Conservation (phyloP, 2,113 vertebrate species). For the Oceanites oceanicus region DNA sequence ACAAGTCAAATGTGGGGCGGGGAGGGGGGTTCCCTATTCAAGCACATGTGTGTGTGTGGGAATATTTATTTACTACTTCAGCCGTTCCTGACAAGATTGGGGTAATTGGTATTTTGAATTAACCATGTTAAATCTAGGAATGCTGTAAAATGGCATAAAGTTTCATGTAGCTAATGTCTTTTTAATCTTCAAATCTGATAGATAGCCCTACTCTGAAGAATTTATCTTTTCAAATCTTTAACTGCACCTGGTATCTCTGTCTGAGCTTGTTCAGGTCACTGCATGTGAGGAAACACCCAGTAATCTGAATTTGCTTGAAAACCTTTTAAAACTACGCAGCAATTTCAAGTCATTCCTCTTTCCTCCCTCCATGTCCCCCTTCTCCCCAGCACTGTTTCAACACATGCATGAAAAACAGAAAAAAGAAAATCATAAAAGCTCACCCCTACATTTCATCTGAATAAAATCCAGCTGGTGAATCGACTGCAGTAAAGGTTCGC, state of each 20-base stretch:
- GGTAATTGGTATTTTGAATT: not conserved
- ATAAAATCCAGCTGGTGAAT: constrained; percentile 96
- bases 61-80: not conserved
- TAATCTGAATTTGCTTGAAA: not conserved
- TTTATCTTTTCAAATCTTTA: not conserved
- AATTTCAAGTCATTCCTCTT: not conserved
- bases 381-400: not conserved
- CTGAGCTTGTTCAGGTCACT: not conserved
- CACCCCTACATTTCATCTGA: constrained; percentile 93
- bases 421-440: constrained; percentile 53
- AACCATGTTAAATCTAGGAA: not conserved
- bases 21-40: not conserved
- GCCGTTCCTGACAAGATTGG: not conserved
- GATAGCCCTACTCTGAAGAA: not conserved
- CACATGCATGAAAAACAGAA: not conserved
- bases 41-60: rapidly evolving
- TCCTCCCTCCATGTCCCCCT: not conserved
- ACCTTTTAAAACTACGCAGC: not conserved
- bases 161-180: not conserved
- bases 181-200: not conserved
- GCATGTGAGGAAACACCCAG: not conserved
- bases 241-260: not conserved
- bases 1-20: not conserved
- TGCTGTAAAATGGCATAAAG: not conserved
- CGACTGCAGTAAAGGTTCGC: constrained; percentile 88